Evolutionary conservation across 2,797 vertebrate species (phyloP), one percentile per base, ranked within the genome.

Genomic region (Danio jaintianensis): DNA sequence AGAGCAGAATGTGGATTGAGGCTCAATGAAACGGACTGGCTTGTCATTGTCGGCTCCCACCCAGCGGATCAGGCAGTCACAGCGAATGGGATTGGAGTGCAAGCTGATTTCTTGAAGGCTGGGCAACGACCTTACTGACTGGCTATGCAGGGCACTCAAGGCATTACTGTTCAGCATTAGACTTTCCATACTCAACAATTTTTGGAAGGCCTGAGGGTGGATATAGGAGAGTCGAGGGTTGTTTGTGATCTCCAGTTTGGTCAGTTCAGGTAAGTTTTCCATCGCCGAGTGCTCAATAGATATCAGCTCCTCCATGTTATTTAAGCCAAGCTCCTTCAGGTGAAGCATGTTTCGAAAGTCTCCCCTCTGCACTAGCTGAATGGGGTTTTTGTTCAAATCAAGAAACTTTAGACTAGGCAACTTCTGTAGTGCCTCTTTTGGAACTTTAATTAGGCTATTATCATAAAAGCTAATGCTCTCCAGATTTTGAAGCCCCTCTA

Each of bases 161-260:
- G 96, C 95, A 7, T 99, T 99, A 89, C 96, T 97, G 93, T 99
- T 99, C 52, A 99, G 96, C 98, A 99, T 99, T 22, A 99, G 94
- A 68, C 95, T 99, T 89, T 99, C 98, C 90, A 99, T 94, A 55
- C 93, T 93, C 67, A 90, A 94, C 42, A 99, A 92, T 82, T 91
- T 95, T 75, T 93, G 92, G 90, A 99, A 99, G 2, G 98, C 98
- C 1, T 93, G 93, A 2, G 97, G 97, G 85, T 99, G 97, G 82
- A 99, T 94, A 82, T 95, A 99, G 43, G 98, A 98, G 66, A 99
- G 93, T 68, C 95, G 95, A 0, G 96, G 97, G 89, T 99, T 99
- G 92, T 99, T 99, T 86, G 97, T 98, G 82, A 98, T 94, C 53
- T 99, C 98, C 10, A 99, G 92, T 88, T 99, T 99, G 84, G 98